These are phyloP conservation scores for Archilochus colubris DNA, from an alignment of 2,113 vertebrate genomes.

Conservation along the genomic window DNA sequence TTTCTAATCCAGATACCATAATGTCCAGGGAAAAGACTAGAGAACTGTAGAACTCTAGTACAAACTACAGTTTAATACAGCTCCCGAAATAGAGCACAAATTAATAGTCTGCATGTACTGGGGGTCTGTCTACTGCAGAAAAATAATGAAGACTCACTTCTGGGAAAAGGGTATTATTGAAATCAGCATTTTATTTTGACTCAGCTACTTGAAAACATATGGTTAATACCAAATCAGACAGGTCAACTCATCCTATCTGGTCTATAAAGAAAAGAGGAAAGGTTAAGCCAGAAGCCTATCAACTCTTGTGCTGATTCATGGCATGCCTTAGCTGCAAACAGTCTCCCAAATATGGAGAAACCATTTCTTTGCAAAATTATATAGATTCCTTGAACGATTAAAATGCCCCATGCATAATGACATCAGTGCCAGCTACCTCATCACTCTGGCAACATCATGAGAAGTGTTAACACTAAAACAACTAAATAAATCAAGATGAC, in stretches of 20 bases:
- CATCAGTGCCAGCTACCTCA: background rate
- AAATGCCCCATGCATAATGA: background rate
- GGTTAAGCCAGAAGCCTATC: background rate
- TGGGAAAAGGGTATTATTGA: background rate
- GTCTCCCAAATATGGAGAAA: background rate
- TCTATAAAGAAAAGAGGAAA: background rate
- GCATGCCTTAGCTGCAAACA: background rate
- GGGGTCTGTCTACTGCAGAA: background rate
- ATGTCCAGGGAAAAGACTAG: background rate
- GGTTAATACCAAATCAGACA: background rate
- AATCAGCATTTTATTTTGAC: background rate
- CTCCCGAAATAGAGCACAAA: background rate
- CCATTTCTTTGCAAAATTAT: background rate
- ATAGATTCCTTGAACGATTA: background rate
- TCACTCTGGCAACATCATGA: background rate
- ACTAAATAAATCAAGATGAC: slow-evolving; percentile 25
- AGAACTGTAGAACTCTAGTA: no score
- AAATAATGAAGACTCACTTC: background rate
- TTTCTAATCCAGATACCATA: background rate
- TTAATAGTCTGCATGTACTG: background rate
- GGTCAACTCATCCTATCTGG: background rate
- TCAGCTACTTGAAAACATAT: background rate
- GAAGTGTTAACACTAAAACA: slow-evolving; percentile 36
- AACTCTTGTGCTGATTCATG: background rate
- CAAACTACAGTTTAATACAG: no score